Evolutionary conservation across 2,888 invertebrate species (phyloP).

Genomic region (Lasiommata megera): DNA sequence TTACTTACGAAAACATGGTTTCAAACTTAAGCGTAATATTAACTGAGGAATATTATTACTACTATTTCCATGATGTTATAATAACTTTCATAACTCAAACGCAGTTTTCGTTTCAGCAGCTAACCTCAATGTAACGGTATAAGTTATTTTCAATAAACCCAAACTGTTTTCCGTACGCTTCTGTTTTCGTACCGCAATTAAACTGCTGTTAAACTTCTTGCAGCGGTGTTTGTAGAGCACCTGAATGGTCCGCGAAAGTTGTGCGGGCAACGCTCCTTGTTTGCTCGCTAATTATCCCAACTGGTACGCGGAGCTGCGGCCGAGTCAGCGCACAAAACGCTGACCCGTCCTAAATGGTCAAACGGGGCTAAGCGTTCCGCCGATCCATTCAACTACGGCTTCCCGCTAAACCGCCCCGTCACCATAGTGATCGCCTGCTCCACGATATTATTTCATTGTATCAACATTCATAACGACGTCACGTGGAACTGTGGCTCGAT

Average conservation of each 20-base stretch:
- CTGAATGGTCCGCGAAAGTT: conserved; percentile 75
- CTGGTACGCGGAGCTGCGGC: conserved; percentile 42
- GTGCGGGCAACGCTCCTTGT: conserved; percentile 67
- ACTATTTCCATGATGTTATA: conserved; percentile 43
- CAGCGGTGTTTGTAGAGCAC: conserved; percentile 76
- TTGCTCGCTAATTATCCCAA: conserved; percentile 78
- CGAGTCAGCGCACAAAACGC: conserved; percentile 68
- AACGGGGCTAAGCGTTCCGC: conserved; percentile 69
- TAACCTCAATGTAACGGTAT: conserved; percentile 48
- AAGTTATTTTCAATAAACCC: conserved; percentile 72
- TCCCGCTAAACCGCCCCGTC: conserved; percentile 58
- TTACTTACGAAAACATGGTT: conserved; percentile 11
- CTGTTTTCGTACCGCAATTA: conserved; percentile 78
- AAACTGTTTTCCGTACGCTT: conserved; percentile 74
- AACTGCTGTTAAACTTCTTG: conserved; percentile 80
- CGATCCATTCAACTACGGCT: conserved; percentile 61
- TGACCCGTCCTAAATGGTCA: conserved; percentile 71
- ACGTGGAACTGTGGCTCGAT: conserved; percentile 68
- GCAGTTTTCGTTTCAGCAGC: conserved; percentile 36
- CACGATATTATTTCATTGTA: conserved; percentile 72
- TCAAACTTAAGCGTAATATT: conserved; percentile 10
- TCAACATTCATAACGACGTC: conserved; percentile 75
- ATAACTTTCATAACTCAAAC: conserved; percentile 50
- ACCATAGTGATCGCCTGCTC: conserved; percentile 72
- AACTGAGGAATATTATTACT: conserved; percentile 18